phyloP scores from a whole-genome alignment of 92 coral and sea anemone species.

The Galaxea fascicularis region DNA sequence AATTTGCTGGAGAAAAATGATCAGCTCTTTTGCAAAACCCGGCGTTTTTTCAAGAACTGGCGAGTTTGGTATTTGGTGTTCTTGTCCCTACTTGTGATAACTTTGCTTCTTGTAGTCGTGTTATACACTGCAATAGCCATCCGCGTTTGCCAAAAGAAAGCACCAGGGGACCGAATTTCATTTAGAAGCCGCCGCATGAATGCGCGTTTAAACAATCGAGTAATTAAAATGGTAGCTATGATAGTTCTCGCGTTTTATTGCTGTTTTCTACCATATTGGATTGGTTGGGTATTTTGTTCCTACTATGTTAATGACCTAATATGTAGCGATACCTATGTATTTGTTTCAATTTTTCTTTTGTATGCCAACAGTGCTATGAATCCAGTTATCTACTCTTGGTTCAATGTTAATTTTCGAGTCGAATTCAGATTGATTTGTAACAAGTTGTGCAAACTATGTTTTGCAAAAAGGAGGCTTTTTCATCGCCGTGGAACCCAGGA shows the following conservation, averaged over 20 bases:
- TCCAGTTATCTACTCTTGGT: conserved; percentile 66
- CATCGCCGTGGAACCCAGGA: neutral
- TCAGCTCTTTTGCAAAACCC: conserved; percentile 52
- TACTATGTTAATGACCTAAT: conserved; percentile 43
- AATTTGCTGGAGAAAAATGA: conserved; percentile 32
- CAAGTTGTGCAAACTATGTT: conserved; percentile 44
- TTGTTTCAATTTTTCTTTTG: conserved; percentile 44
- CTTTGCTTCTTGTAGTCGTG: conserved; percentile 48
- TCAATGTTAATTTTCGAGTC: conserved; percentile 63
- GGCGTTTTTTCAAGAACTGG: conserved; percentile 66
- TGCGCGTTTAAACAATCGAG: conserved; percentile 55
- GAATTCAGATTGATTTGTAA: conserved; percentile 38
- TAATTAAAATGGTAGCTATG: conserved; percentile 74
- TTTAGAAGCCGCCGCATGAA: conserved; percentile 57
- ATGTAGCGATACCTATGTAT: conserved; percentile 60
- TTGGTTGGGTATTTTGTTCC: conserved; percentile 79
- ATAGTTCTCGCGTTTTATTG: conserved; percentile 57
- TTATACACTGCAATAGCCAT: conserved; percentile 63
- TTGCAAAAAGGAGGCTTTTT: neutral
- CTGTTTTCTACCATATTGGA: conserved; percentile 76
- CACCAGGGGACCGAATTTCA: conserved; percentile 55
- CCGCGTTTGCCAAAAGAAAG: conserved; percentile 44
- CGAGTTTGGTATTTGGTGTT: conserved; percentile 67
- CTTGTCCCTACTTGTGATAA: conserved; percentile 57
- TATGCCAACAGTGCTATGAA: conserved; percentile 70